Conservation (phyloP, 1,140 invertebrate species). For the Diplogasteroides magnus region DNA sequence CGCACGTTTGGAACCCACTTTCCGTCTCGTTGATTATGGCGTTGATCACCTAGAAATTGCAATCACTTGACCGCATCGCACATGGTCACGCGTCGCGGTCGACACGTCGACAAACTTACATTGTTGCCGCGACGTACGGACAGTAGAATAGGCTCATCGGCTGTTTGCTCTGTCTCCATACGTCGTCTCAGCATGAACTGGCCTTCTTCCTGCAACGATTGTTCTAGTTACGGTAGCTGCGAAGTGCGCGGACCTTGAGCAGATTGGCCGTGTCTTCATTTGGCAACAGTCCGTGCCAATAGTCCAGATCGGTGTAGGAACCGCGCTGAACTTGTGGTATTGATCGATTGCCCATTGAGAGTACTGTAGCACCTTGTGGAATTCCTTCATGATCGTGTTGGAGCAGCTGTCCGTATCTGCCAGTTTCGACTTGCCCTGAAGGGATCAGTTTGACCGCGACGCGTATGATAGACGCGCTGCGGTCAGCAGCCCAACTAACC, state of each 20-base stretch:
- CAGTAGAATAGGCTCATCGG: background rate
- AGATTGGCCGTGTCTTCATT: background rate
- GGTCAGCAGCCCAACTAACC: too few species aligned
- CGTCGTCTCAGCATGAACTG: background rate
- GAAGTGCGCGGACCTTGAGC: background rate
- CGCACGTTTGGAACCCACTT: background rate
- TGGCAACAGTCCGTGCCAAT: background rate
- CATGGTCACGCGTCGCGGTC: too few species aligned
- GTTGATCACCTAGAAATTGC: constrained; percentile 1
- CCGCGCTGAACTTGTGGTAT: too few species aligned
- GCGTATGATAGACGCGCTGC: too few species aligned
- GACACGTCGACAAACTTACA: background rate
- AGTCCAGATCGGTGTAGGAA: background rate
- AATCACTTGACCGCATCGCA: too few species aligned
- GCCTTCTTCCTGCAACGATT: background rate
- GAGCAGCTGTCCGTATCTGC: too few species aligned
- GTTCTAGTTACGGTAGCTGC: background rate
- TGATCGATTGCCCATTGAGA: too few species aligned
- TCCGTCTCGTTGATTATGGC: background rate
- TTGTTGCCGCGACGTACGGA: background rate
- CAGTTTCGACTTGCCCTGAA: too few species aligned
- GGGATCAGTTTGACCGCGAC: too few species aligned
- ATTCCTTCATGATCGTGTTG: too few species aligned
- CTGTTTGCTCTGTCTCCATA: background rate
- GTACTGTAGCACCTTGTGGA: too few species aligned